These are phyloP conservation scores for Pachyrhynchus sulphureomaculatus DNA, from an alignment of 1,140 invertebrate species.

Conservation along the genomic window DNA sequence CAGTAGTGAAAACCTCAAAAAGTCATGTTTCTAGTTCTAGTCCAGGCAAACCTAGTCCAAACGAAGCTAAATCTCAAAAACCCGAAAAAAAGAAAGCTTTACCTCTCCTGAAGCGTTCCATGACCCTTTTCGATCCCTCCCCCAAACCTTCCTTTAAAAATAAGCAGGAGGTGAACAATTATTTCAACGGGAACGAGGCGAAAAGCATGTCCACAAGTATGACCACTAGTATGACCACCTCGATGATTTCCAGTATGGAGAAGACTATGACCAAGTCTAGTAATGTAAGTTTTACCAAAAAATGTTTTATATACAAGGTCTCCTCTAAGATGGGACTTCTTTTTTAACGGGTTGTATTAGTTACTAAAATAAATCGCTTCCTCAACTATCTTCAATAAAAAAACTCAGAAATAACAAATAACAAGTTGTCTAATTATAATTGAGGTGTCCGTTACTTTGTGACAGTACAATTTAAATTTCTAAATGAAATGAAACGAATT, in stretches of 20 bases:
- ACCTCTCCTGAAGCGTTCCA: constrained; percentile 34
- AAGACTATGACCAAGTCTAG: neutral
- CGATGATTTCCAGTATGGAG: neutral
- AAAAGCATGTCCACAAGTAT: constrained; percentile 15
- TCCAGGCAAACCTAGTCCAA: neutral
- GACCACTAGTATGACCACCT: constrained; percentile 9
- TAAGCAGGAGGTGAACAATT: constrained; percentile 39
- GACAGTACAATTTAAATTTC: too few species aligned
- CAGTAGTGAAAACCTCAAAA: constrained; percentile 6
- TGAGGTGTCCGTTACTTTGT: too few species aligned
- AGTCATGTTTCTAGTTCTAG: constrained; percentile 25
- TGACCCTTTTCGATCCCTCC: constrained; percentile 35
- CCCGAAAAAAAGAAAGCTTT: constrained; percentile 32
- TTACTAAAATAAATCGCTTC: too few species aligned
- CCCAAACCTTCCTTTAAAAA: constrained; percentile 36
- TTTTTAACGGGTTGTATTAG: too few species aligned
- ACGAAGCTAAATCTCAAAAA: neutral
- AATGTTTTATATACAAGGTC: too few species aligned
- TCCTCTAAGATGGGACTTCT: neutral
- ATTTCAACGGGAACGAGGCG: constrained; percentile 28
- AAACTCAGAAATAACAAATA: too few species aligned
- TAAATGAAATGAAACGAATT: too few species aligned
- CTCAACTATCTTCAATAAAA: neutral
- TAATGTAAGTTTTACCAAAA: neutral
- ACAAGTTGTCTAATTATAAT: too few species aligned